Percentiles rank a stretch among this genome's conserved stretches.
These are phyloP conservation scores for Argopecten irradians DNA, from an alignment of 1,140 invertebrate species.

Conservation along the genomic window DNA sequence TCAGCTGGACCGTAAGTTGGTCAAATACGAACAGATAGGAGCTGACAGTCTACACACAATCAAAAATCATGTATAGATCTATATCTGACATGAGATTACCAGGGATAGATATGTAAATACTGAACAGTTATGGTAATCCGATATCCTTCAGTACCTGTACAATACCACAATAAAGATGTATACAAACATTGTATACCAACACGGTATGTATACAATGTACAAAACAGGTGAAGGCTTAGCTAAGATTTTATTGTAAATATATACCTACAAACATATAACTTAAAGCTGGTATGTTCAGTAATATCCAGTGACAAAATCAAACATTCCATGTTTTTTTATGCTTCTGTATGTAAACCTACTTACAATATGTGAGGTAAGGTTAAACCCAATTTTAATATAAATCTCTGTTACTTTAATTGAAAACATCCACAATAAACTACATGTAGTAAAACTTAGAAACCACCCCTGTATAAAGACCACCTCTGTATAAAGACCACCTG, in stretches of 20 bases:
- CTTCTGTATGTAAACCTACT: neutral
- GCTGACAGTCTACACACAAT: neutral
- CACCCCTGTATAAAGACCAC: no score
- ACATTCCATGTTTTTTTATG: neutral
- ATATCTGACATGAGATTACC: neutral
- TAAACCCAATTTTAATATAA: no score
- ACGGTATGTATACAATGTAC: neutral
- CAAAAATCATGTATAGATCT: neutral
- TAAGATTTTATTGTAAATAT: neutral
- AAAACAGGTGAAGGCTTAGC: no score
- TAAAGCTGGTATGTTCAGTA: neutral
- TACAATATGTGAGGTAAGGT: neutral
- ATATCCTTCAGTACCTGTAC: neutral
- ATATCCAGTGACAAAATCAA: neutral
- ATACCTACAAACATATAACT: conserved; percentile 12
- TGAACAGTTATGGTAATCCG: neutral
- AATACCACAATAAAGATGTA: neutral
- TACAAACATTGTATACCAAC: neutral
- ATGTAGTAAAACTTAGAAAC: no score
- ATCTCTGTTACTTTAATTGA: no score
- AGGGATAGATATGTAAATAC: neutral
- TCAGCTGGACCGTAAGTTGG: no score
- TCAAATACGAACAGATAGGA: no score
- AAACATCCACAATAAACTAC: no score
- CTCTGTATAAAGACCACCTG: no score